Base-by-base conservation (phyloP, 2,888 invertebrate species). In the Chrysolina haemoptera region DNA sequence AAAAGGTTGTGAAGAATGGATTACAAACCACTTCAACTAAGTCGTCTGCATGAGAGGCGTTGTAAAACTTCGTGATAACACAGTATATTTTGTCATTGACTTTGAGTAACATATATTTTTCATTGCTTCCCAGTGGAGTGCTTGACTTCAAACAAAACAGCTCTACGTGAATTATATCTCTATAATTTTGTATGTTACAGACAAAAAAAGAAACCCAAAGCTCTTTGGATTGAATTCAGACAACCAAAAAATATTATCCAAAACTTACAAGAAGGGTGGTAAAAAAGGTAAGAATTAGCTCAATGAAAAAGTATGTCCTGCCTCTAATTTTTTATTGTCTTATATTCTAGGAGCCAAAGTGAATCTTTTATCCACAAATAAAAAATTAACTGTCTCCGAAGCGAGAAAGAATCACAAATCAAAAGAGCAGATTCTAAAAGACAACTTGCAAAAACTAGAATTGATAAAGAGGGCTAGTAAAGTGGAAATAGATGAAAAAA, bases 361-460 rank as follows among this genome's bases (percentile, higher is more conserved):
- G n/a, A 80, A 83, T 70, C 22, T 84, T 46, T 79, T 86, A 65
- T 70, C 82, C 76, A 80, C 77, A 46, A 75, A 81, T 62, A 85
- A 79, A 62, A 87, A 87, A 80, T 74, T 84, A 18, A 85, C 87
- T 16, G 81, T 88, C 14, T 70, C 78, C 62, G 87, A 87, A 80
- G 85, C 84, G 22, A 82, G 82, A 55, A 84, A 84, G 70, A 79
- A 76, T 41, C 67, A 81, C 27, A 86, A 85, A 82, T 78, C 82
- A 8, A 85, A 86, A 78, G 82, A 86, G 46, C 79, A 85, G 71
- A 84, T 85, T 68, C 72, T 87, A 22, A 79, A 85, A 78, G 82
- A 85, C 48, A 88, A 88, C 81, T 77, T 87, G 40, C 77, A 80
- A 68, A 87, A 86, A 74, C 74, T 88, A 40, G 81, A 85, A 78